phyloP scores from a whole-genome alignment of 2,888 invertebrate genomes.

The Microdon myrmicae region DNA sequence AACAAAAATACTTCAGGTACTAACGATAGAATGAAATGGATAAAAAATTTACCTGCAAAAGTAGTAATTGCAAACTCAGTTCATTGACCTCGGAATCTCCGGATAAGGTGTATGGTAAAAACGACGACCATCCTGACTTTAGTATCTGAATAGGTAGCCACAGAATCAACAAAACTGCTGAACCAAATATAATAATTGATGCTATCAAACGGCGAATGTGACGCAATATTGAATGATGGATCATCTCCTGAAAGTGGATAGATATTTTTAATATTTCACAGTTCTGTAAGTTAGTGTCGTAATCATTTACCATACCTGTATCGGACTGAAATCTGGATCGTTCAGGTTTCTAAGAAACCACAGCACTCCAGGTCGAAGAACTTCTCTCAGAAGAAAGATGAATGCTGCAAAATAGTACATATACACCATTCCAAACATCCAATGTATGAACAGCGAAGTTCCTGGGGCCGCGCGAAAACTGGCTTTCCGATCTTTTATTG shows the following conservation, averaged over 20 bases:
- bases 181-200: slow-evolving; percentile 95
- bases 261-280: background rate
- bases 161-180: slow-evolving; percentile 93
- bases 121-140: slow-evolving; percentile 82
- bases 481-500: slow-evolving; percentile 85
- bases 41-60: slow-evolving; percentile 77
- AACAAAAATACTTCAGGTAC: background rate
- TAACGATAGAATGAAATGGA: background rate
- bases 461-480: slow-evolving; percentile 93
- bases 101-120: slow-evolving; percentile 94
- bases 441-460: slow-evolving; percentile 97
- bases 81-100: slow-evolving; percentile 91
- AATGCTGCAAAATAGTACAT: slow-evolving; percentile 99
- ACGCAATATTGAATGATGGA: slow-evolving; percentile 91
- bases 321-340: slow-evolving; percentile 99
- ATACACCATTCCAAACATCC: slow-evolving; percentile 99
- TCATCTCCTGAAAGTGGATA: slow-evolving; percentile 82
- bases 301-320: slow-evolving; percentile 74
- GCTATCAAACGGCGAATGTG: slow-evolving; percentile 91
- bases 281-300: background rate
- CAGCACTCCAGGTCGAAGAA: slow-evolving; percentile 93
- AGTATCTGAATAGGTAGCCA: slow-evolving; percentile 94
- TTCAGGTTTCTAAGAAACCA: slow-evolving; percentile 99
- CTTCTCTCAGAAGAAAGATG: slow-evolving; percentile 90
- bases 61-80: slow-evolving; percentile 88